These are phyloP conservation scores for Sarcophaga subvicina DNA, from an alignment of 2,888 invertebrate genomes.

Conservation along the genomic window DNA sequence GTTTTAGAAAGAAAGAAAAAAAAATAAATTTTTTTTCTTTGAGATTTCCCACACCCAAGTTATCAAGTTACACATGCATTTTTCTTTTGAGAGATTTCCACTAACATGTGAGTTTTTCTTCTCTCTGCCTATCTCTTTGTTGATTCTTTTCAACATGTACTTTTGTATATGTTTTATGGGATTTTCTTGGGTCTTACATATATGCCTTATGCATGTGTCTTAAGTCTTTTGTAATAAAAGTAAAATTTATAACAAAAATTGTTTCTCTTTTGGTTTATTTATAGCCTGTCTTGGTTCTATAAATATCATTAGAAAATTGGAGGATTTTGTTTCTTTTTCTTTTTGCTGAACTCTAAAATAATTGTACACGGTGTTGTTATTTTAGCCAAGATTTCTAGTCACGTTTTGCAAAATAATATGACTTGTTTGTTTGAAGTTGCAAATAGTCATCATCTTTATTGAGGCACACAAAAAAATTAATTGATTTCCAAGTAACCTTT, in stretches of 20 bases:
- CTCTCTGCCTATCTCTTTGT: too few species aligned
- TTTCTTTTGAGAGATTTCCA: background rate
- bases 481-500: constrained; percentile 48
- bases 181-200: background rate
- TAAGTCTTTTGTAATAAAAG: constrained; percentile 58
- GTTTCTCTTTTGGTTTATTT: background rate
- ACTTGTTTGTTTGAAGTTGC: constrained; percentile 40
- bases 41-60: constrained; percentile 55
- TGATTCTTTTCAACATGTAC: background rate
- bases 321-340: background rate
- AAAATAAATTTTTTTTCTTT: background rate
- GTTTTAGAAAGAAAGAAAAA: constrained; percentile 14
- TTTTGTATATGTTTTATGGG: background rate
- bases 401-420: constrained; percentile 58
- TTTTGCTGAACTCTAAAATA: background rate
- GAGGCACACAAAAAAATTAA: constrained; percentile 28
- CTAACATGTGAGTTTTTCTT: too few species aligned
- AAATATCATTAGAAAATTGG: constrained; percentile 28
- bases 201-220: constrained; percentile 49
- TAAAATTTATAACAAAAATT: constrained; percentile 19
- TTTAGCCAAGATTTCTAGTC: constrained; percentile 47
- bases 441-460: constrained; percentile 43
- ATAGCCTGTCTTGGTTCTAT: constrained; percentile 12
- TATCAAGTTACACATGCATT: constrained; percentile 17
- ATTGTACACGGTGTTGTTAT: background rate